A percentile compares a stretch with the other conserved stretches of the same genome.
Evolutionary conservation across 2,113 vertebrate genomes (phyloP).

Genomic region (Mugil cephalus): DNA sequence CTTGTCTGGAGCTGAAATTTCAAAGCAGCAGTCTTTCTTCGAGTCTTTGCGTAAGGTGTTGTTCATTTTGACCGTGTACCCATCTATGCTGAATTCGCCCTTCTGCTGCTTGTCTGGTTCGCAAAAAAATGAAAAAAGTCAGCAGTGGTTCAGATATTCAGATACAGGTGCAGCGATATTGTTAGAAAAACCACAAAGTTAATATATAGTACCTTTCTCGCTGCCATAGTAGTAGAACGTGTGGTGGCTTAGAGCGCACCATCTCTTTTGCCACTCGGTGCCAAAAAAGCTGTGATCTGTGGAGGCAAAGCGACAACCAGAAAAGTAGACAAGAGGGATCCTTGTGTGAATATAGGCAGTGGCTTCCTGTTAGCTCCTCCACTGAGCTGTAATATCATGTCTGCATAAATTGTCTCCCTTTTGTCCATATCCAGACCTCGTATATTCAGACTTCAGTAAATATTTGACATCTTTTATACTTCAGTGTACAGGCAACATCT

Average conservation of each 20-base stretch:
- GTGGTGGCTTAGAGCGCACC: slow-evolving; percentile 92
- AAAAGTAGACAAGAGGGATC: background rate
- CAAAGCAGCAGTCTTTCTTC: slow-evolving; percentile 98
- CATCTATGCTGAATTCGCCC: slow-evolving; percentile 94
- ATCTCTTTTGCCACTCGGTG: slow-evolving; percentile 97
- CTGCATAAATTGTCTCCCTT: background rate
- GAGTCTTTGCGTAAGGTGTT: slow-evolving; percentile 91
- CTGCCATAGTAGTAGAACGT: slow-evolving; percentile 96
- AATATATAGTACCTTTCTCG: slow-evolving; percentile 96
- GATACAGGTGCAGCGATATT: background rate
- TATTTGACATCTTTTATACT: background rate
- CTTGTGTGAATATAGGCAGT: background rate
- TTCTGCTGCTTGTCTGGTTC: slow-evolving; percentile 99
- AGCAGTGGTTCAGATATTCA: background rate
- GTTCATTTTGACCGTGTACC: slow-evolving; percentile 93
- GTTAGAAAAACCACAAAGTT: background rate
- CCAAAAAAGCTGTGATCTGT: slow-evolving; percentile 97
- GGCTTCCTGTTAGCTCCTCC: background rate
- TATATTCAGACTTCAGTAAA: background rate
- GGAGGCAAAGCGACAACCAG: slow-evolving; percentile 34
- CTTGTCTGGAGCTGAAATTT: slow-evolving; percentile 95
- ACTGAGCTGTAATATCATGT: background rate
- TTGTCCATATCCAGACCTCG: background rate
- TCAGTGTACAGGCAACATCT: background rate
- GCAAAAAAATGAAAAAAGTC: slow-evolving; percentile 59